A percentile compares a stretch with the other conserved stretches of the same genome.
These are phyloP conservation scores for Geodia barretti DNA, from an alignment of 37 sponge, comb jelly and placozoan species.

Conservation along the genomic window DNA sequence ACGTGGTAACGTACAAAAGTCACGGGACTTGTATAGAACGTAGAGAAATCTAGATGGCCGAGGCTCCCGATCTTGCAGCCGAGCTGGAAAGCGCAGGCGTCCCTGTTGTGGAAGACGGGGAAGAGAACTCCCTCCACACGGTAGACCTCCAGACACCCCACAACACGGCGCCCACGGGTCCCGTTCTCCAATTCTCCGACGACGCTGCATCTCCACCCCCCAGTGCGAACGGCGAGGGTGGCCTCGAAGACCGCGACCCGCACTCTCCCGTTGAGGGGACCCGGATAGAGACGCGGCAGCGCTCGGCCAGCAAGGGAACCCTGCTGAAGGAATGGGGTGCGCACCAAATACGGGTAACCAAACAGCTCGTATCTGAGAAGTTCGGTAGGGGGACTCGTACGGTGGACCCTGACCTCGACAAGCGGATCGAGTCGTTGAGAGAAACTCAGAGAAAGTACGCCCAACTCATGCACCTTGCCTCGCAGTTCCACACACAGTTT, in stretches of 20 bases:
- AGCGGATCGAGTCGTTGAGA: constrained; percentile 53
- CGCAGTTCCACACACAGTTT: constrained; percentile 61
- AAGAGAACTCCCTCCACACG: constrained; percentile 10
- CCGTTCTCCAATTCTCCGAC: constrained; percentile 22
- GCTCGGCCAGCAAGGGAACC: constrained; percentile 25
- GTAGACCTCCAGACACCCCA: constrained; percentile 14
- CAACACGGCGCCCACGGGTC: not conserved
- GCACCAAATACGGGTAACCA: constrained; percentile 68
- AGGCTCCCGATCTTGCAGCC: not conserved
- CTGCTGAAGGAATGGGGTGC: constrained; percentile 73
- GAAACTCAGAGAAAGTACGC: constrained; percentile 86
- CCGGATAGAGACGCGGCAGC: constrained; percentile 34
- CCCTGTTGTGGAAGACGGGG: not conserved
- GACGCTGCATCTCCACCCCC: not conserved
- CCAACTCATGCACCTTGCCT: constrained; percentile 57
- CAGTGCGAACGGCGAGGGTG: not conserved
- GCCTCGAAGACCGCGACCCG: not conserved
- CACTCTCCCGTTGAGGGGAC: constrained; percentile 25
- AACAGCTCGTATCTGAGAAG: constrained; percentile 82
- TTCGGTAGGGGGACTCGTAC: constrained; percentile 79
- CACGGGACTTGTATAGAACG: too few species aligned
- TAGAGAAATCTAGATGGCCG: too few species aligned
- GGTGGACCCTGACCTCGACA: constrained; percentile 76
- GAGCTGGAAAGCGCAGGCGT: constrained; percentile 2
- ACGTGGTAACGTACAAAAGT: too few species aligned